Conservation (phyloP, 2,113 vertebrate genomes). For the Lucifuga dentata region DNA sequence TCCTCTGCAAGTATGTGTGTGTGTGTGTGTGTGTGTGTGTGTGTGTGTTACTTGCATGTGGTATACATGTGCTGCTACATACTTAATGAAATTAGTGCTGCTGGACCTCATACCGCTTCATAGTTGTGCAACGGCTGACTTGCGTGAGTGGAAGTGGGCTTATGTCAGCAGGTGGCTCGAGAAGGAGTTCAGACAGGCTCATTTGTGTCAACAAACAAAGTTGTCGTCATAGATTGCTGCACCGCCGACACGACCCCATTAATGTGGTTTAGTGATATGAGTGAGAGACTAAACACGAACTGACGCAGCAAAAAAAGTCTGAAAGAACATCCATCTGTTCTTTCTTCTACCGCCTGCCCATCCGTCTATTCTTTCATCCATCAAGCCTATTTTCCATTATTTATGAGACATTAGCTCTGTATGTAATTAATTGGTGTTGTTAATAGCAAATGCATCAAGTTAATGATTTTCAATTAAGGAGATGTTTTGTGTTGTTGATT, state of each 20-base stretch:
- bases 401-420: conserved; percentile 69
- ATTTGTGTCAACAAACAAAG: conserved; percentile 67
- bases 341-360: conserved; percentile 4
- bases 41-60: neutral
- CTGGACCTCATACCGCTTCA: conserved; percentile 10
- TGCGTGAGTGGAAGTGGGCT: conserved; percentile 3
- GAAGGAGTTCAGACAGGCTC: conserved; percentile 42
- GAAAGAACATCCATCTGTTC: conserved; percentile 62
- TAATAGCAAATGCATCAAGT: conserved; percentile 71
- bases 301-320: conserved; percentile 52
- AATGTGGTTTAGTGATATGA: conserved; percentile 59
- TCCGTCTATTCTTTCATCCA: conserved; percentile 54
- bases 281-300: conserved; percentile 48
- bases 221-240: conserved; percentile 59
- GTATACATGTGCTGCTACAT: neutral
- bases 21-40: neutral
- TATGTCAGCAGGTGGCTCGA: conserved; percentile 60
- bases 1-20: conserved; percentile 20
- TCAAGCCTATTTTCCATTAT: conserved; percentile 57
- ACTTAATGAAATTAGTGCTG: conserved; percentile 41
- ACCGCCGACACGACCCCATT: conserved; percentile 62
- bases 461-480: conserved; percentile 77
- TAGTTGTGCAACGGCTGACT: conserved; percentile 24
- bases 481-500: conserved; percentile 73
- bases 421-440: conserved; percentile 75